Percentiles rank a stretch among this genome's conserved stretches.
Conservation (phyloP, 2,113 vertebrate species). For the Callospermophilus lateralis region DNA sequence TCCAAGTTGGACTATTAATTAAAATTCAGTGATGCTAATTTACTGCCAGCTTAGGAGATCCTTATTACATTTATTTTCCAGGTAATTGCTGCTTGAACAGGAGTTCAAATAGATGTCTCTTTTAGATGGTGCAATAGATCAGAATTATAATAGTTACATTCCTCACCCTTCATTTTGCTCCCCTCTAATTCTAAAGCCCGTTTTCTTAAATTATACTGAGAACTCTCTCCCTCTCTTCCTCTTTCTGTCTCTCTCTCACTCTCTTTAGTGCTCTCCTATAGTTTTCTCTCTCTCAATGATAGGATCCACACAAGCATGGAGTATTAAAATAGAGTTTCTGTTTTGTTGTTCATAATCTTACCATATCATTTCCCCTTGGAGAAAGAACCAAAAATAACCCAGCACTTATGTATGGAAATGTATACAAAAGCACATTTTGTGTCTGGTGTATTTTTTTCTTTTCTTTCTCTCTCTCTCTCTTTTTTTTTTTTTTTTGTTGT, state of each 20-base stretch:
- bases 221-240: constrained; percentile 16
- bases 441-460: no score
- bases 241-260: not conserved
- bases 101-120: constrained; percentile 82
- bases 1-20: constrained; percentile 81
- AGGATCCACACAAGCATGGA: not conserved
- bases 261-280: not conserved
- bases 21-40: constrained; percentile 82
- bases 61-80: constrained; percentile 84
- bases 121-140: constrained; percentile 83
- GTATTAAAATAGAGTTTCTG: constrained; percentile 62
- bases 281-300: not conserved
- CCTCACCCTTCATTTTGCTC: constrained; percentile 71
- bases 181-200: constrained; percentile 62
- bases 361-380: constrained; percentile 48
- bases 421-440: constrained; percentile 38
- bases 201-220: constrained; percentile 54
- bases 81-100: constrained; percentile 84
- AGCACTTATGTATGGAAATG: constrained; percentile 47
- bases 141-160: constrained; percentile 81
- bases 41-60: constrained; percentile 81
- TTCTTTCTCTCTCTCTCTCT: no score
- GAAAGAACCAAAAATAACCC: constrained; percentile 61
- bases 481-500: no score
- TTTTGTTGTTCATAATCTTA: constrained; percentile 66